Percentiles rank a stretch among this genome's conserved stretches.
phyloP scores from a whole-genome alignment of 2,888 invertebrate genomes.

The Campoletis raptor region DNA sequence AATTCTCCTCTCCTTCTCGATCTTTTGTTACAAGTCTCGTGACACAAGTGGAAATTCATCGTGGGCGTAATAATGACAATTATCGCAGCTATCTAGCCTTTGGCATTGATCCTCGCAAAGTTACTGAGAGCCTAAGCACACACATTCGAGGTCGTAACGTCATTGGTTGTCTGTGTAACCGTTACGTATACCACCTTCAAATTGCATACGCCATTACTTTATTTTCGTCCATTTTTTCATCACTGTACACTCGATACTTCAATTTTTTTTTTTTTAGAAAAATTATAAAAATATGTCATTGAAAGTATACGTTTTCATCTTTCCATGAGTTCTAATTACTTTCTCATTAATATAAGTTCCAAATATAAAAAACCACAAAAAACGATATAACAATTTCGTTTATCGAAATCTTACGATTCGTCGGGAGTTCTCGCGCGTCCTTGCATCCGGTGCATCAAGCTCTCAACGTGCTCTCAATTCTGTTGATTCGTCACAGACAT shows the following conservation, averaged over 20 bases:
- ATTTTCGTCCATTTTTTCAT: background rate
- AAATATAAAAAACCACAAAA: background rate
- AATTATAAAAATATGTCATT: background rate
- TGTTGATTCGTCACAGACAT: slow-evolving; percentile 46
- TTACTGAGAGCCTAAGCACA: slow-evolving; percentile 64
- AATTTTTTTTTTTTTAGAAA: background rate
- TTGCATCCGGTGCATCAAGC: slow-evolving; percentile 66
- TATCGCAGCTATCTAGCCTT: slow-evolving; percentile 74
- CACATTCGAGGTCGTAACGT: slow-evolving; percentile 62
- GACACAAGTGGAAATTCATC: slow-evolving; percentile 75
- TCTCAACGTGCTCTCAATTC: slow-evolving; percentile 74
- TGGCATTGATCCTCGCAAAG: slow-evolving; percentile 82
- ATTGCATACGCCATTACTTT: background rate
- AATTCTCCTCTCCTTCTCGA: background rate
- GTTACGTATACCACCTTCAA: slow-evolving; percentile 39
- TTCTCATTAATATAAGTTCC: too few relatives aligned
- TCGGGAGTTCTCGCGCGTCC: slow-evolving; percentile 37
- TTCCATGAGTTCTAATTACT: too few relatives aligned
- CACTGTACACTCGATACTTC: background rate
- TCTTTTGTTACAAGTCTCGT: slow-evolving; percentile 25
- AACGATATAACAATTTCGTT: background rate
- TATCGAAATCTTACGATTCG: background rate
- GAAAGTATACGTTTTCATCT: background rate
- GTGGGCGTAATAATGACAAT: slow-evolving; percentile 83
- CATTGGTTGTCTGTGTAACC: slow-evolving; percentile 38